Conservation (phyloP, 2,888 invertebrate species). For the Colostygia pectinataria region DNA sequence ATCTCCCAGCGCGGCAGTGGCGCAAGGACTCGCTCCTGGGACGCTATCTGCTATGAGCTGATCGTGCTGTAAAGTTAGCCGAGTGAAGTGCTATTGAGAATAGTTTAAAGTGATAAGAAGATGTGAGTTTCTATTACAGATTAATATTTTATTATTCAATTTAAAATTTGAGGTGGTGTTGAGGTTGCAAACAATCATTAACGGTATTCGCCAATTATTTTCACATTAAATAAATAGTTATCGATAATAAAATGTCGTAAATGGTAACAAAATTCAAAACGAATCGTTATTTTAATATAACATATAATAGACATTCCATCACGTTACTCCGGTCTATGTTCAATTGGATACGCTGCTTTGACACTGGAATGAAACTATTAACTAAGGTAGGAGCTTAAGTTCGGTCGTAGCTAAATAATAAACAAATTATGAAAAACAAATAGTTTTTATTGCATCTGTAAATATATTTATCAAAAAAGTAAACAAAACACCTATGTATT, state of each 20-base stretch:
- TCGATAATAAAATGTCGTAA: neutral
- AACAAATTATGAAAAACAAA: neutral
- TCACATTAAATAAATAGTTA: neutral
- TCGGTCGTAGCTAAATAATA: neutral
- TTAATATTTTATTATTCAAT: neutral
- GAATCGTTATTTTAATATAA: neutral
- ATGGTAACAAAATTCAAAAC: no score
- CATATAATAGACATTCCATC: neutral
- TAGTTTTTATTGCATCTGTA: no score
- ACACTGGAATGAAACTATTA: no score
- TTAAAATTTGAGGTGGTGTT: neutral
- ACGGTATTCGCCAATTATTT: neutral
- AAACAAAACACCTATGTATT: no score
- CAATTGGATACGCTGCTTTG: no score
- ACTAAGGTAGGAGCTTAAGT: no score
- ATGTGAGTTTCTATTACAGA: constrained; percentile 20
- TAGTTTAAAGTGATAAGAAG: constrained; percentile 10
- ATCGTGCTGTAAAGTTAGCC: constrained; percentile 16
- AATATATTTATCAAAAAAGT: no score
- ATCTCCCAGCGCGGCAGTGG: constrained; percentile 32
- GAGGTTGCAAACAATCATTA: neutral
- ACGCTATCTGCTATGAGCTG: constrained; percentile 18
- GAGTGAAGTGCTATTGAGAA: constrained; percentile 17
- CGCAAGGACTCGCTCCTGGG: constrained; percentile 30
- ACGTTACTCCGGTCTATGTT: no score